Evolutionary conservation across 2,113 vertebrate genomes (phyloP).

Genomic region (Callospermophilus lateralis): DNA sequence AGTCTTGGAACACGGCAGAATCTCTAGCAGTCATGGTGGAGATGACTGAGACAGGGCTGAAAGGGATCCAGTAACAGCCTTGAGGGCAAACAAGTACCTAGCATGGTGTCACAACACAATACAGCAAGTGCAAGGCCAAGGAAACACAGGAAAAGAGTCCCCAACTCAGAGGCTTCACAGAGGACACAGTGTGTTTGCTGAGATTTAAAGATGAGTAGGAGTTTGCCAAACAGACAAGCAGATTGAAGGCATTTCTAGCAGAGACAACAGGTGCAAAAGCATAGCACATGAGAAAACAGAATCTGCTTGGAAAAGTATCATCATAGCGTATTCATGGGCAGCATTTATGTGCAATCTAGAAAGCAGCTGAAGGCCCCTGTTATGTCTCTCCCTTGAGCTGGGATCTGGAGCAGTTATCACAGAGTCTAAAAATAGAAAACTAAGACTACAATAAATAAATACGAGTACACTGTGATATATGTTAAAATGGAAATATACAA

Average conservation of each 20-base stretch:
- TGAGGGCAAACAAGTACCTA: neutral
- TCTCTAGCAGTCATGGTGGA: neutral
- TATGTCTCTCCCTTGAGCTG: neutral
- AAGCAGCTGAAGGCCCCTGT: neutral
- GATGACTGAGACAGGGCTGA: neutral
- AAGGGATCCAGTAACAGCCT: neutral
- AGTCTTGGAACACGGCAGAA: neutral
- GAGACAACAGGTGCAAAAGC: neutral
- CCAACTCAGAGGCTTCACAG: neutral
- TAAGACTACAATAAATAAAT: neutral
- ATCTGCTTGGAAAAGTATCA: neutral
- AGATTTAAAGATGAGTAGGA: neutral
- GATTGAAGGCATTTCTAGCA: neutral
- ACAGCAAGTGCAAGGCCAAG: neutral
- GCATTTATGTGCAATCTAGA: neutral
- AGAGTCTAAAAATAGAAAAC: neutral
- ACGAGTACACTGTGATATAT: neutral
- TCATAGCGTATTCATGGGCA: neutral
- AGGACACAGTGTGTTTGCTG: neutral
- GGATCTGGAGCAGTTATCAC: neutral
- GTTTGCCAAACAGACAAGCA: neutral
- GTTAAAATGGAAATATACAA: neutral
- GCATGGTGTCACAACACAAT: neutral
- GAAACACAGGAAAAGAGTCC: neutral
- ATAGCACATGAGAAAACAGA: neutral